Conservation (phyloP, 2,888 invertebrate species). For the Conistra vaccinii region DNA sequence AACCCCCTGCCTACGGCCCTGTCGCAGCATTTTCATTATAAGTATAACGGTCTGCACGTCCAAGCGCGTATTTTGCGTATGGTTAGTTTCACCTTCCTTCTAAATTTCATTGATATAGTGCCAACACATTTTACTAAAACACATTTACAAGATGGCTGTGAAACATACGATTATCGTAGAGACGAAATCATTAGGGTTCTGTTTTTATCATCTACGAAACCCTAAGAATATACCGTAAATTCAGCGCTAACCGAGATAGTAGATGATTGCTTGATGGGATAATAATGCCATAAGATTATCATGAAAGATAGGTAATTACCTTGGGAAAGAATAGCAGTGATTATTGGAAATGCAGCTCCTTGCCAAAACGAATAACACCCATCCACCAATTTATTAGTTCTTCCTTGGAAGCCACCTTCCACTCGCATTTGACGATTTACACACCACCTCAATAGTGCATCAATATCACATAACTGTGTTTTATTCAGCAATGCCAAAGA, state of each 20-base stretch:
- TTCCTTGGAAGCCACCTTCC: constrained; percentile 99
- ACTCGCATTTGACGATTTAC: constrained; percentile 97
- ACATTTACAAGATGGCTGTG: no score
- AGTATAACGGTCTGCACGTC: no score
- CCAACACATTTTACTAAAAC: no score
- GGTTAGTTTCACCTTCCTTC: no score
- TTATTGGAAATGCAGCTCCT: constrained; percentile 97
- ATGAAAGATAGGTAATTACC: constrained; percentile 70
- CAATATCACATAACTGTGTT: constrained; percentile 93
- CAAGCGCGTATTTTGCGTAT: no score
- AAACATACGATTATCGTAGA: background rate
- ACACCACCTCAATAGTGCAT: constrained; percentile 96
- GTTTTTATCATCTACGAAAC: background rate
- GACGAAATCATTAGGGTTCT: background rate
- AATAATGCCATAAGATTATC: constrained; percentile 1
- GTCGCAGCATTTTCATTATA: no score
- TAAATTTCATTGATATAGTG: background rate
- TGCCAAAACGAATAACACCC: constrained; percentile 99
- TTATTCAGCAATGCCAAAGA: constrained; percentile 95
- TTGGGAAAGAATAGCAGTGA: constrained; percentile 93
- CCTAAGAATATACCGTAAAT: background rate
- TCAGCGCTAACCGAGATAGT: background rate
- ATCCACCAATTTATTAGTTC: constrained; percentile 99
- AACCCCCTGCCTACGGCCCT: no score
- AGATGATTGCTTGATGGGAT: background rate